These are phyloP conservation scores for Apantesis nais DNA, from an alignment of 2,888 invertebrate species.

Conservation along the genomic window DNA sequence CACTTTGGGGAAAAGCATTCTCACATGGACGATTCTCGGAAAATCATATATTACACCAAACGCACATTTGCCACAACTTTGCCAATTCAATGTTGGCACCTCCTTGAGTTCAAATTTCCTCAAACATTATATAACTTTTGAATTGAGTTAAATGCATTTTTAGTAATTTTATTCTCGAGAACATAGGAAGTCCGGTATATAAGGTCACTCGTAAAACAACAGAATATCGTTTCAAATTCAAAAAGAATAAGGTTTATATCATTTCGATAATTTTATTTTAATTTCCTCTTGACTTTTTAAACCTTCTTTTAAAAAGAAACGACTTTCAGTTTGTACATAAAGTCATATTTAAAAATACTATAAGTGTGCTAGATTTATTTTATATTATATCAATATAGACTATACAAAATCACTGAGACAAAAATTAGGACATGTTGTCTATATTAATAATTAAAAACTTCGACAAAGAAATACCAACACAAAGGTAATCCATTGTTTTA, in stretches of 20 bases:
- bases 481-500: neutral
- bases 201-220: neutral
- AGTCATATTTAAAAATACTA: too few relatives aligned
- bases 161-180: slow-evolving; percentile 6
- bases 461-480: neutral
- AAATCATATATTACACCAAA: neutral
- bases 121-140: slow-evolving; percentile 6
- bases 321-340: too few relatives aligned
- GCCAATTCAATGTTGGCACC: neutral
- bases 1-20: neutral
- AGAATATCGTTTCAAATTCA: neutral
- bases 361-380: too few relatives aligned
- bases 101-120: slow-evolving; percentile 9
- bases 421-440: neutral
- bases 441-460: neutral
- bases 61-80: slow-evolving; percentile 1
- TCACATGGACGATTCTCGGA: neutral
- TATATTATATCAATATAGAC: neutral
- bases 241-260: neutral
- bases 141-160: slow-evolving; percentile 7
- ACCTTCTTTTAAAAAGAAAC: too few relatives aligned
- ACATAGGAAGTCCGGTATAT: neutral
- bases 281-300: too few relatives aligned
- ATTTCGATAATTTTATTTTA: too few relatives aligned
- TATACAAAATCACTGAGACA: neutral